Conservation (phyloP, 2,113 vertebrate genomes). For the Gavialis gangeticus region DNA sequence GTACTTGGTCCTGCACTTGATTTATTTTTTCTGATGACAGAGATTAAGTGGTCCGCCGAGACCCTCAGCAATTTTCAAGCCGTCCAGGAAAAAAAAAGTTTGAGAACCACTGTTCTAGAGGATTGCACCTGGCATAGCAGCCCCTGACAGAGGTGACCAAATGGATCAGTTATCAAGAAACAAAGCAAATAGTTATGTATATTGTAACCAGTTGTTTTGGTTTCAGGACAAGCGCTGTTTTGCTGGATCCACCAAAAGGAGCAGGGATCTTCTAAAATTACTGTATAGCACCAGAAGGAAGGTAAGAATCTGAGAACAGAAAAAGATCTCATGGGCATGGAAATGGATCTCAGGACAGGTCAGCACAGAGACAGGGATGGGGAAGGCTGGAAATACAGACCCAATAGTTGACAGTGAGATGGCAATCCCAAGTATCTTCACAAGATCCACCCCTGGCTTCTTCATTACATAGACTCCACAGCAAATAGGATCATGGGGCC, state of each 20-base stretch:
- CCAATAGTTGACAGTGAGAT: background rate
- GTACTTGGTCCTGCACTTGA: too few species aligned
- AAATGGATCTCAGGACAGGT: background rate
- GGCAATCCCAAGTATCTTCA: background rate
- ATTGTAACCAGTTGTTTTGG: background rate
- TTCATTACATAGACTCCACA: constrained; percentile 34
- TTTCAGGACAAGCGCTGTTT: background rate
- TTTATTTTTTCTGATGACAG: too few species aligned
- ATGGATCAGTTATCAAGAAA: background rate
- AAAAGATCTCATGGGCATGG: background rate
- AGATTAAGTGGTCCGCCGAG: too few species aligned
- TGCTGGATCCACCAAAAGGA: background rate
- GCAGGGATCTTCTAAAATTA: background rate
- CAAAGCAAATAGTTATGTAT: background rate
- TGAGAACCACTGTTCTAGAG: background rate
- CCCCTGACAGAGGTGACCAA: background rate
- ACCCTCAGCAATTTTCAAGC: too few species aligned
- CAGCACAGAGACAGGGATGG: background rate
- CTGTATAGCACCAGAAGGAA: background rate
- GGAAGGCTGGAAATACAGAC: background rate
- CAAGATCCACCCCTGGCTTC: background rate
- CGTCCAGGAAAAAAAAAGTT: too few species aligned
- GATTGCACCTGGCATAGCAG: background rate
- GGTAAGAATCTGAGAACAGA: background rate
- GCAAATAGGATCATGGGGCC: constrained; percentile 63